These are phyloP conservation scores for Muraenolepis orangiensis DNA, from an alignment of 2,797 vertebrate species.

Conservation along the genomic window DNA sequence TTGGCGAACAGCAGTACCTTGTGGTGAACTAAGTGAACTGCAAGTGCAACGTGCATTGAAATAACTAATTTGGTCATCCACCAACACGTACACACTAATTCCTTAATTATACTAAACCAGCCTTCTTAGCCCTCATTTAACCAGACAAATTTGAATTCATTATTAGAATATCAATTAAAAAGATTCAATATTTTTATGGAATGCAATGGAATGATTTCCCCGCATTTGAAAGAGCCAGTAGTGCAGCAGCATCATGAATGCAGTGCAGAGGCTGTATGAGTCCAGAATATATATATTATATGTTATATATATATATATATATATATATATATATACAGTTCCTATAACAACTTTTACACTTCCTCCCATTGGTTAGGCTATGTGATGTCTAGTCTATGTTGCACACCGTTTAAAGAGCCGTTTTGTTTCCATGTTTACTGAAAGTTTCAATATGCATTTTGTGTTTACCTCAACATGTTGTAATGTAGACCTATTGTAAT, in stretches of 20 bases:
- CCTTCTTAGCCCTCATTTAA: neutral
- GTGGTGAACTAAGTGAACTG: neutral
- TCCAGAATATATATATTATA: too few species aligned
- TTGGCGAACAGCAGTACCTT: neutral
- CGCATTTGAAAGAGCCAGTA: too few species aligned
- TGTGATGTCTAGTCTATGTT: neutral
- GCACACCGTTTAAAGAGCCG: neutral
- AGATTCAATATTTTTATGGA: too few species aligned
- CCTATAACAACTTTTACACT: too few species aligned
- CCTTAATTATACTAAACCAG: neutral
- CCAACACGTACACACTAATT: neutral
- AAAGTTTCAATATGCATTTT: neutral
- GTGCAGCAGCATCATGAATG: too few species aligned
- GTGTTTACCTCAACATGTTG: too few species aligned
- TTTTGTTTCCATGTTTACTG: neutral
- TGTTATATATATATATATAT: too few species aligned
- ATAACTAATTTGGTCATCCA: neutral
- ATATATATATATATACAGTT: too few species aligned
- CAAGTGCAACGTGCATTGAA: neutral
- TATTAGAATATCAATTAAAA: too few species aligned
- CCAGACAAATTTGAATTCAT: neutral
- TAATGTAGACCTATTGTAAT: too few species aligned
- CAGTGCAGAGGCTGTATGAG: too few species aligned
- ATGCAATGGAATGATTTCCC: too few species aligned
- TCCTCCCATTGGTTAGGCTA: neutral